Evolutionary conservation across 2,797 vertebrate species (phyloP).

Genomic region (Melanotaenia boesemani): DNA sequence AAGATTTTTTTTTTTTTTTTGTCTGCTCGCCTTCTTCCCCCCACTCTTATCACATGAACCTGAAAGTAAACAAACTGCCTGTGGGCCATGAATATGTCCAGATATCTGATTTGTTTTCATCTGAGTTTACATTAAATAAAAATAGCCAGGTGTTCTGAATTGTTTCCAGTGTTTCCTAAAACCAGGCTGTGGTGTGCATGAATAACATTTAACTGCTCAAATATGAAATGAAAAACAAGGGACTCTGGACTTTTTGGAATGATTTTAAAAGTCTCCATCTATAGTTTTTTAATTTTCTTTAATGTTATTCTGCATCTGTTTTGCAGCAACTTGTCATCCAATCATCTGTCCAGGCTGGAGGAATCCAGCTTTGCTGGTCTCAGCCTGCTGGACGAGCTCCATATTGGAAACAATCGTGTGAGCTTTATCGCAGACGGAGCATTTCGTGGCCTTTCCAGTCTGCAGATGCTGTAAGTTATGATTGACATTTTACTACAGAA

Average conservation of each 20-base stretch:
- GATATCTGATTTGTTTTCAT: conserved; percentile 59
- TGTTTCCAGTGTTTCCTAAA: too few relatives aligned
- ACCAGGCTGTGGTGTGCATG: too few relatives aligned
- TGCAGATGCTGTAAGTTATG: conserved; percentile 88
- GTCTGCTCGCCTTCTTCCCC: background rate
- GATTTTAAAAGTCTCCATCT: background rate
- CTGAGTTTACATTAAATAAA: conserved; percentile 52
- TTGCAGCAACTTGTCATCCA: conserved; percentile 90
- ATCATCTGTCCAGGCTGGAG: conserved; percentile 92
- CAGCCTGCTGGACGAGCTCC: conserved; percentile 88
- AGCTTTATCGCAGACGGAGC: conserved; percentile 96
- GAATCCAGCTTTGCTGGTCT: conserved; percentile 95
- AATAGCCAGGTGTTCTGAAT: background rate
- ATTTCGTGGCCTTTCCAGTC: conserved; percentile 91
- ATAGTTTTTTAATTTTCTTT: background rate
- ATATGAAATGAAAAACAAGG: background rate
- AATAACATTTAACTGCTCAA: background rate
- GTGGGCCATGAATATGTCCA: conserved; percentile 27
- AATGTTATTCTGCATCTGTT: conserved; percentile 12
- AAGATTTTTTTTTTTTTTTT: conserved; percentile 18
- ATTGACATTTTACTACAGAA: background rate
- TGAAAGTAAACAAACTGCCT: conserved; percentile 62
- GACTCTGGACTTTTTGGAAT: background rate
- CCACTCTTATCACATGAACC: conserved; percentile 62
- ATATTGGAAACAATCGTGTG: conserved; percentile 92